Evolutionary conservation across 2,113 vertebrate genomes (phyloP).

Genomic region (Mesembrinibis cayennensis): DNA sequence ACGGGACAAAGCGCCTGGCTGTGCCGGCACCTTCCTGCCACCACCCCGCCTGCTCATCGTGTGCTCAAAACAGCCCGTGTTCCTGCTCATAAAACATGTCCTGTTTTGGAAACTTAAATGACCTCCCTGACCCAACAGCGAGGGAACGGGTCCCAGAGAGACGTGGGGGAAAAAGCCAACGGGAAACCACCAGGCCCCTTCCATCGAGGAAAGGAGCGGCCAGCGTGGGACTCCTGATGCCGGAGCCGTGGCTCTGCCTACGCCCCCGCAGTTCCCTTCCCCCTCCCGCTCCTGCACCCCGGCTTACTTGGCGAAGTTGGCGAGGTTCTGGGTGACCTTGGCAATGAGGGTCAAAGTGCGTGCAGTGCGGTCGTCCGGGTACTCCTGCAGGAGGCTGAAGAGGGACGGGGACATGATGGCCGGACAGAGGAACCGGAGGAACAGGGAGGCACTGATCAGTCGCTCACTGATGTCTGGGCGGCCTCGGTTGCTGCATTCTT

Average conservation of each 20-base stretch:
- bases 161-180: neutral
- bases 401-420: constrained; percentile 99
- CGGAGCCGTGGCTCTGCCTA: neutral
- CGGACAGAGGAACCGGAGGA: constrained; percentile 95
- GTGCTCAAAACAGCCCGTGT: neutral
- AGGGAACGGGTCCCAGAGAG: neutral
- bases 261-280: fast-evolving
- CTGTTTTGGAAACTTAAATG: constrained; percentile 44
- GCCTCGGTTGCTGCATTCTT: constrained; percentile 93
- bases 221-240: neutral
- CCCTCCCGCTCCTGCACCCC: fast-evolving
- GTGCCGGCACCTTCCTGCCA: neutral
- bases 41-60: fast-evolving
- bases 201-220: neutral
- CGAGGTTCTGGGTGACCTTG: constrained; percentile 98
- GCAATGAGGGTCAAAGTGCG: constrained; percentile 97
- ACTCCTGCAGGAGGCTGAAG: constrained; percentile 96
- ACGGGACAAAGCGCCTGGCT: neutral
- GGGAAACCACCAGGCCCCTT: neutral
- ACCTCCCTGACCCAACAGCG: neutral
- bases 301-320: constrained; percentile 96
- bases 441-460: constrained; percentile 95
- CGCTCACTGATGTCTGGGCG: constrained; percentile 97
- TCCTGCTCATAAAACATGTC: neutral
- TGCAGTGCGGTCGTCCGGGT: constrained; percentile 94